phyloP scores from a whole-genome alignment of 2,797 vertebrate species.

The Aselliscus stoliczkanus region DNA sequence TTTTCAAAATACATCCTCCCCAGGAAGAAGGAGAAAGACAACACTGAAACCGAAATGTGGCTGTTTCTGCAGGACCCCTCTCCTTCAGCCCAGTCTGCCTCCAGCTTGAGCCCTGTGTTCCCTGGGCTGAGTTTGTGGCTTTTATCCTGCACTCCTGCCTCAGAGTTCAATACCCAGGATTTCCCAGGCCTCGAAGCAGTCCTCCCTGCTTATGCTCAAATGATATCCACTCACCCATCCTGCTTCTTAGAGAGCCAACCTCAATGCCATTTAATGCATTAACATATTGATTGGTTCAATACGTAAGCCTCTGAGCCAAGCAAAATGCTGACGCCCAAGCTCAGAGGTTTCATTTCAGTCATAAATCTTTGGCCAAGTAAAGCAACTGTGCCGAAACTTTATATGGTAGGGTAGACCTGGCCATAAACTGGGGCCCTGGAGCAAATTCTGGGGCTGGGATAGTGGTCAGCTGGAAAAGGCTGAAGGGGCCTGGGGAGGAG shows the following conservation, averaged over 20 bases:
- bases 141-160: neutral
- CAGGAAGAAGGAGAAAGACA: neutral
- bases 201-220: neutral
- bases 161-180: neutral
- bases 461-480: neutral
- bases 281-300: constrained; percentile 6
- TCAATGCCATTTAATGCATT: constrained; percentile 20
- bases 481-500: neutral
- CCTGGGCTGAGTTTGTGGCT: neutral
- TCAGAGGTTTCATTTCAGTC: neutral
- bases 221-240: neutral
- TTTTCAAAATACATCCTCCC: neutral
- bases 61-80: neutral
- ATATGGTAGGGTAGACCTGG: neutral
- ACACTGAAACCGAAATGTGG: neutral
- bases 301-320: neutral
- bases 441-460: neutral
- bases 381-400: neutral
- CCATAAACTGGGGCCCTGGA: neutral
- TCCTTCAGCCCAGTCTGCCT: neutral
- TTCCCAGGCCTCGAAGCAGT: neutral
- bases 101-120: neutral
- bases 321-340: constrained; percentile 17
- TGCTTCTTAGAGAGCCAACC: neutral
- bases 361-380: constrained; percentile 28